A percentile compares a stretch with the other conserved stretches of the same genome.
These are phyloP conservation scores for Rhipidura dahli DNA, from an alignment of 2,113 vertebrate species.

Conservation along the genomic window DNA sequence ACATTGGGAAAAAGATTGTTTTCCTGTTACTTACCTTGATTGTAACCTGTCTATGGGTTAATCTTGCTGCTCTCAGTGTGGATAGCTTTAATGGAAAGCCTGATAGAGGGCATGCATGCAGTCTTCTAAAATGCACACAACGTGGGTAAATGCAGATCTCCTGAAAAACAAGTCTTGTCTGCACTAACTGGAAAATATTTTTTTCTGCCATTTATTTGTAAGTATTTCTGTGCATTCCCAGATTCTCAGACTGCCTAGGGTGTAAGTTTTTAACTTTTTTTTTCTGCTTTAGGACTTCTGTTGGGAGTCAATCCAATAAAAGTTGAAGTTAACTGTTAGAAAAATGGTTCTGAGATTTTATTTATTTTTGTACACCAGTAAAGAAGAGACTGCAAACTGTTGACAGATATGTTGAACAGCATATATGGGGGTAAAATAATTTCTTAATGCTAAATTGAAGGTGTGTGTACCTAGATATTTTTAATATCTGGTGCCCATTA, in stretches of 20 bases:
- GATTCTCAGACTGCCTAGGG: neutral
- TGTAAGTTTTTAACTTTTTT: neutral
- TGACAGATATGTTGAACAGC: neutral
- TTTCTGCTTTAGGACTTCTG: neutral
- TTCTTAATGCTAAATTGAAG: neutral
- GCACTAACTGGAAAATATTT: neutral
- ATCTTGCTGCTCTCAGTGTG: neutral
- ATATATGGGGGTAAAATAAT: neutral
- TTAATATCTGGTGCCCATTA: neutral
- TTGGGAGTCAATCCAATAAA: neutral
- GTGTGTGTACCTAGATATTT: neutral
- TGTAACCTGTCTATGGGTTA: neutral
- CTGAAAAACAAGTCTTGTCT: neutral
- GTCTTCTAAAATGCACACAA: neutral
- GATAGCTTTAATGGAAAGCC: neutral
- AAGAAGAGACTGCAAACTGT: neutral
- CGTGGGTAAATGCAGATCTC: neutral
- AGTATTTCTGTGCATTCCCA: neutral
- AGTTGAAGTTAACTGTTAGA: neutral
- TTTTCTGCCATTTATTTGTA: neutral
- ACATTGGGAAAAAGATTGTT: neutral
- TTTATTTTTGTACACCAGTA: neutral
- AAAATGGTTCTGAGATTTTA: neutral
- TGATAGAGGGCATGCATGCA: neutral
- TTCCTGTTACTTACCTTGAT: neutral